Base-by-base conservation (phyloP, 2,888 invertebrate genomes). In the Euzetes globulus region DNA sequence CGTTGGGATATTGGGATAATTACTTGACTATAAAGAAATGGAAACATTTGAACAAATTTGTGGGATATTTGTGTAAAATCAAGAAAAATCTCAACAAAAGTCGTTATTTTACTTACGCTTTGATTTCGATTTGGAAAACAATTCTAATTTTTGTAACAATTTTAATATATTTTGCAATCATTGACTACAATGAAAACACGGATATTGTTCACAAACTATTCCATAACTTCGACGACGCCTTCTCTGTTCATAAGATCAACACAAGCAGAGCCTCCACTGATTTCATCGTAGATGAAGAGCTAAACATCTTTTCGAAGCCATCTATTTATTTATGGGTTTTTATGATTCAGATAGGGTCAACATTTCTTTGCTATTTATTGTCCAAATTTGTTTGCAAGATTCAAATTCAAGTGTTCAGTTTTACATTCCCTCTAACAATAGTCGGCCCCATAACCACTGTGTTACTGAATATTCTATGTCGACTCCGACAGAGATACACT, bases 1-100 rank as follows among this genome's bases (percentile, higher is more conserved):
- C 97, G 0, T 86, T 93, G 58, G 93, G 94, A 29, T 97, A 95
- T 94, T 98, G 98, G 98, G 97, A 98, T 83, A 98, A 98, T 83
- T 98, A 92, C 82, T 92, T 95, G 1, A 91, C 92, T 75, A 87
- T 88, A 75, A 88, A 91, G 80, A 94, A 95, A 17, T 17, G n/a
- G 33, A 65, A 65, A n/a, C 11, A 11, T 75, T 90, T 92, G 0
- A 87, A 94, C 77, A 89, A 88, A 68, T 85, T 90, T 77, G 87
- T 93, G 65, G 89, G 90, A 81, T 87, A 87, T 63, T 84, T 92
- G 80, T 91, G 89, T 17, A 87, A 89, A 81, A 86, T 92, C 72
- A 92, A 92, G 81, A 91, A 90, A 74, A 88, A 91, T 73, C 85
- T 96, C 78, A 88, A 88, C 77, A 84, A 87, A 75, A 90, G 91